These are phyloP conservation scores for Phrynocephalus versicolor DNA, from an alignment of 2,113 vertebrate species.

Conservation along the genomic window DNA sequence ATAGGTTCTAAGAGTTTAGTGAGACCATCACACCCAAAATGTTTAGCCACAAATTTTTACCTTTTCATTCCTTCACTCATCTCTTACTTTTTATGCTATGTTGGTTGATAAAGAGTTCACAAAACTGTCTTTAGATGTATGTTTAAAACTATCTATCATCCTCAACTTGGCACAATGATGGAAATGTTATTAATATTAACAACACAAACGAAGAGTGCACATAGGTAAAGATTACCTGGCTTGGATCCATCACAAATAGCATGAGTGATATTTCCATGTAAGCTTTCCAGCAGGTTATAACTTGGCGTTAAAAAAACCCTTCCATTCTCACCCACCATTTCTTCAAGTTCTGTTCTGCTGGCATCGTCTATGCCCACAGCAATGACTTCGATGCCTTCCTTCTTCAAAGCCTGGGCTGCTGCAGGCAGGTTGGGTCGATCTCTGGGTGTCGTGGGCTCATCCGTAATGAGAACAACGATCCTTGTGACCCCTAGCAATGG, in stretches of 20 bases:
- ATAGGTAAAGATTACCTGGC: constrained; percentile 69
- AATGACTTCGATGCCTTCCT: constrained; percentile 66
- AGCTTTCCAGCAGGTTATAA: constrained; percentile 67
- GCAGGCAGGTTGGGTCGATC: constrained; percentile 50
- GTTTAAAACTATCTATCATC: no score
- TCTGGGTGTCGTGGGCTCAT: constrained; percentile 65
- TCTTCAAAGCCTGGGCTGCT: constrained; percentile 51
- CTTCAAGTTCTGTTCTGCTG: constrained; percentile 66
- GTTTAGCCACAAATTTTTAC: neutral
- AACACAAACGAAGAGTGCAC: neutral
- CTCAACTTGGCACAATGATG: no score
- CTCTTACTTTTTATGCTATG: no score
- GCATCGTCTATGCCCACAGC: constrained; percentile 75
- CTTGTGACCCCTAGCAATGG: constrained; percentile 57
- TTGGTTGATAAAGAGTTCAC: neutral
- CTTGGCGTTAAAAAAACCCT: constrained; percentile 73
- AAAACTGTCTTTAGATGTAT: neutral
- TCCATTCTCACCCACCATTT: constrained; percentile 61
- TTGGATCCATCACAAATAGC: constrained; percentile 74
- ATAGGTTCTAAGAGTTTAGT: neutral
- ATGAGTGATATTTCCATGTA: constrained; percentile 70
- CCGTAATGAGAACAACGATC: constrained; percentile 81
- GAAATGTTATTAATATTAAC: neutral
- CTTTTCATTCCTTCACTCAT: neutral
- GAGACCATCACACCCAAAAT: neutral